Conservation (phyloP, 2,888 invertebrate genomes). For the Dorcus hopei region DNA sequence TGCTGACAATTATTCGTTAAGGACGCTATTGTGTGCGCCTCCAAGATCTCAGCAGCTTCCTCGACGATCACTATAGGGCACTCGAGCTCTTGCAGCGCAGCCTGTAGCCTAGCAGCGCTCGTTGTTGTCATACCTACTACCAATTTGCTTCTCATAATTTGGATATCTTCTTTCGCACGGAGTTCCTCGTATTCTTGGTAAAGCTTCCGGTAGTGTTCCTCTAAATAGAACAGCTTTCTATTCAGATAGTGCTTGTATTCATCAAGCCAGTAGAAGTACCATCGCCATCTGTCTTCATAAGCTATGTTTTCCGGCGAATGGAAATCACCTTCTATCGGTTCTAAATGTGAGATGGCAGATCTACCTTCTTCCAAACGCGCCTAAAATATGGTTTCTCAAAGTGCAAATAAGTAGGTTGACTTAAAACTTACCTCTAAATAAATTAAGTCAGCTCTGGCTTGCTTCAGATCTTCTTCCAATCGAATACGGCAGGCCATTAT, state of each 20-base stretch:
- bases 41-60: constrained; percentile 86
- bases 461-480: background rate
- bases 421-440: no score
- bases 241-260: constrained; percentile 23
- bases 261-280: constrained; percentile 41
- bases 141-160: constrained; percentile 53
- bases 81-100: constrained; percentile 58
- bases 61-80: constrained; percentile 76
- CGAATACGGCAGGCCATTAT: background rate
- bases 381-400: constrained; percentile 5
- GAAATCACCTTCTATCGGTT: constrained; percentile 20
- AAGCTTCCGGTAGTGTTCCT: constrained; percentile 26
- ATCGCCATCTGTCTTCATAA: constrained; percentile 36
- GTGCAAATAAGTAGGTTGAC: no score
- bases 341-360: background rate
- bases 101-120: constrained; percentile 66
- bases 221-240: constrained; percentile 25
- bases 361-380: constrained; percentile 18
- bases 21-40: constrained; percentile 76
- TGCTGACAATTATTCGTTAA: constrained; percentile 72
- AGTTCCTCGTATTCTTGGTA: constrained; percentile 24
- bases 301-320: constrained; percentile 30
- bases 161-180: constrained; percentile 56
- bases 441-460: background rate
- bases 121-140: constrained; percentile 77